Evolutionary conservation across 2,797 vertebrate genomes (phyloP).

Genomic region (Fringilla coelebs): DNA sequence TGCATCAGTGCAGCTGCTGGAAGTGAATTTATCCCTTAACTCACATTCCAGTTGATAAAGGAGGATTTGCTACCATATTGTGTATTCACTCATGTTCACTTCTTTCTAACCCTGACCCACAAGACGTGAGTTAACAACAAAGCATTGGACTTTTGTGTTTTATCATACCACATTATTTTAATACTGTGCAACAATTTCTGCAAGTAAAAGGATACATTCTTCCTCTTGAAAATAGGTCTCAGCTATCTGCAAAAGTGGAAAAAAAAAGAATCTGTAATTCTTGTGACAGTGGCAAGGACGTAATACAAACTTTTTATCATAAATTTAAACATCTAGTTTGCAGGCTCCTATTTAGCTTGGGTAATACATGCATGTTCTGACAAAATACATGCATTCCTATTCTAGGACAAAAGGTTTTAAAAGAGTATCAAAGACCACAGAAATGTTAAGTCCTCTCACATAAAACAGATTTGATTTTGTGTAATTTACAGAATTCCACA

Average conservation of each 20-base stretch:
- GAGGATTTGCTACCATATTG: neutral
- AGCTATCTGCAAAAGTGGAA: conserved; percentile 82
- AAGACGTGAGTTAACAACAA: neutral
- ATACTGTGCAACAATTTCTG: neutral
- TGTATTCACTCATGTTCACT: neutral
- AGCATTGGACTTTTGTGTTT: neutral
- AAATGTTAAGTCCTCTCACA: neutral
- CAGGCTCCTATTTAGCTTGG: neutral
- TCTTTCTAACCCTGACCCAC: neutral
- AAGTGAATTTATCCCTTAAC: neutral
- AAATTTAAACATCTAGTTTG: neutral
- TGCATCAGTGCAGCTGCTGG: neutral
- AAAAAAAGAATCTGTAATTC: neutral
- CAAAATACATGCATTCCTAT: neutral
- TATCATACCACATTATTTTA: neutral
- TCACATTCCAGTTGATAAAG: neutral
- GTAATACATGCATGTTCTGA: neutral
- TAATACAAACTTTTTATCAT: neutral
- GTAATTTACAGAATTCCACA: neutral
- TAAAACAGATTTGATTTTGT: neutral
- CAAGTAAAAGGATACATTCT: conserved; percentile 92
- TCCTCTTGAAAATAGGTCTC: conserved; percentile 89
- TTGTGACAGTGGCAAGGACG: neutral
- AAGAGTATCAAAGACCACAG: neutral
- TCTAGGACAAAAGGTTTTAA: neutral